Evolutionary conservation across 2,113 vertebrate species (phyloP), one percentile per base, ranked within the genome.

Genomic region (Lampris megalopsis): DNA sequence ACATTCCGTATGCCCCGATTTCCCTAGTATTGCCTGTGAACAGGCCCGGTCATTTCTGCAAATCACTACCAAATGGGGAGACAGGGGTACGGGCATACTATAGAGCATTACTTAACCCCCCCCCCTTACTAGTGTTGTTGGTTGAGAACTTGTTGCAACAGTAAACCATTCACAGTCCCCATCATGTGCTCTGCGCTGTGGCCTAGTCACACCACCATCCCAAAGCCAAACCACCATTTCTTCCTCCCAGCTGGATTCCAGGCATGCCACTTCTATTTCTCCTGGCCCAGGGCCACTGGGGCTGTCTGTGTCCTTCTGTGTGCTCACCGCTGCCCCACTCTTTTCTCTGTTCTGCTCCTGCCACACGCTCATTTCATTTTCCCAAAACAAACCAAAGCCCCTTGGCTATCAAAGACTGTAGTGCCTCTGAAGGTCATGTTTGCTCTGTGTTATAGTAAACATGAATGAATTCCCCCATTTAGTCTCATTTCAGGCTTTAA

Each of bases 31-130:
- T 57, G 76, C 75, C 85, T 76, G 65, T 87, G 88, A 89, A 85
- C 76, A 75, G 2, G 81, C 67, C 9, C 57, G 69, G 68, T 64
- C 71, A 77, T 82, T 92, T 90, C 11, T 81, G 86, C 62, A 90
- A 94, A 93, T 93, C 24, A 74, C 69, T 92, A 74, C 90, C 91
- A 94, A 93, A 91, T 92, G 91, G 75, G 73, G 73, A 82, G 75
- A 83, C 43, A 37, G 63, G 43, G 70, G 79, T 38, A 47, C 83
- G 68, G 83, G 77, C 77, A 61, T 70, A 52, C 79, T 87, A 65
- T 38, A 85, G 71, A 75, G 67, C 84, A 70, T 13, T 38, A 82
- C 78, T 66, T 79, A 73, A 41, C 10, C 40, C 1, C 74, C 59
- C 8, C 52, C 71, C 48, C 63, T 61, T 1, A 35, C 75, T 49